Base-by-base conservation (phyloP, 2,888 invertebrate species). In the Gibbula magus region DNA sequence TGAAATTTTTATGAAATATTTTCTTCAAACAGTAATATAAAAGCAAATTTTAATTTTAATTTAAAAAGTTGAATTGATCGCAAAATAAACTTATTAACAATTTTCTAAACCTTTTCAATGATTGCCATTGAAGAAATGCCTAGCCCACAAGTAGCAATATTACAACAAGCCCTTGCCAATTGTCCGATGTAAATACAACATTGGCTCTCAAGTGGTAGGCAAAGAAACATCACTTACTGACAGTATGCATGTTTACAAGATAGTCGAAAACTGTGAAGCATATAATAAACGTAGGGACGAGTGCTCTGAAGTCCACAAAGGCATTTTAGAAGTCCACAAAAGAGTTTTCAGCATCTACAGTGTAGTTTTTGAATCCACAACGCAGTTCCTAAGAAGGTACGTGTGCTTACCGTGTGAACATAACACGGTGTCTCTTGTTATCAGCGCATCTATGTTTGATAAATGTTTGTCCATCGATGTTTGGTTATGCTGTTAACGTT, bases 401-500 rank as follows among this genome's bases (percentile, higher is more conserved):
- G n/a, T 45, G 45, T 45, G 45, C 13, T 45, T 13, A 13, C 13
- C 45, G 29, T 61, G 61, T 61, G 25, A 61, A 61, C 29, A 61
- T 22, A 25, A 29, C 29, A 18, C 25, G 13, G 16, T 25, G 61
- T 16, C 10, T 25, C 29, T 61, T 13, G 61, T 61, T 61, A 61
- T 61, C 45, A 45, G 45, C 45, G 10, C 45, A 45, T 45, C 61
- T 25, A 61, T 61, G 29, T 25, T 61, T 61, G 61, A 61, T 29
- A 61, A 45, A 29, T 61, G 61, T 61, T 61, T 61, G 61, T 61
- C 29, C 61, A 25, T 16, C 29, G 25, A 61, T 61, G 29, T 61
- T 61, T 61, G 61, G 61, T 61, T 29, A 61, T 61, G 61, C 61
- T 61, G 61, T 61, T 61, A 61, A 16, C 29, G 29, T 61, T 61